Base-by-base conservation (phyloP, 2,113 vertebrate genomes). In the Polypterus senegalus region DNA sequence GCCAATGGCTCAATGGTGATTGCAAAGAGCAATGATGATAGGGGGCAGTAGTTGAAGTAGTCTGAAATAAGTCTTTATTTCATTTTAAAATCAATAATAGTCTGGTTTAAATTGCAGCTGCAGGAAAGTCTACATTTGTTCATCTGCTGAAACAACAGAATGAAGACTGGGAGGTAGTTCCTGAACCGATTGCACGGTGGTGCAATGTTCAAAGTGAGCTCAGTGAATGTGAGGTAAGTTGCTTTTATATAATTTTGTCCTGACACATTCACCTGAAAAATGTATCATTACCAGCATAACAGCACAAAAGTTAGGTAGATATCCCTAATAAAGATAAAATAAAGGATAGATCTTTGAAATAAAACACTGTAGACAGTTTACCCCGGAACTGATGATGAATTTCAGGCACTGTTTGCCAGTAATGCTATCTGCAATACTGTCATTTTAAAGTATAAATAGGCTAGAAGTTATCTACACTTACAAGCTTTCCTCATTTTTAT, bases 121-220 rank as follows among this genome's bases (percentile, higher is more conserved):
- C 92, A 6, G 94, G 95, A 1, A 98, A 98, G 58, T 93, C 93
- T 0, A 94, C 94, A 0, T 94, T 97, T 79, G 87, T 97, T 69
- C 86, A 80, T 65, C 70, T 94, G 53, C 79, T 98, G 70, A 91
- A 91, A 56, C 67, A 85, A 69, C 77, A 86, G 8, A 80, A 52
- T 9, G 65, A 81, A 9, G 91, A 93, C 1, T 97, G 95, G 93
- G 92, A 93, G 8, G 89, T 97, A 9, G 91, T 97, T 67, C 90
- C 86, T 0, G 94, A 98, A 65, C 94, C 94, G 0, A 76, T 98
- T 73, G 93, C 89, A 67, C 89, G 90, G 6, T 97, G 95, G 95
- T 97, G 94, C 89, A 94, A 91, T 44, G 86, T 97, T 9, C 89
- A 94, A 66, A 86, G 74, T 61, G 68, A 76, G 7, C 73, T 79